Evolutionary conservation across 1,140 invertebrate genomes (phyloP).

Genomic region (Eumeta japonica): DNA sequence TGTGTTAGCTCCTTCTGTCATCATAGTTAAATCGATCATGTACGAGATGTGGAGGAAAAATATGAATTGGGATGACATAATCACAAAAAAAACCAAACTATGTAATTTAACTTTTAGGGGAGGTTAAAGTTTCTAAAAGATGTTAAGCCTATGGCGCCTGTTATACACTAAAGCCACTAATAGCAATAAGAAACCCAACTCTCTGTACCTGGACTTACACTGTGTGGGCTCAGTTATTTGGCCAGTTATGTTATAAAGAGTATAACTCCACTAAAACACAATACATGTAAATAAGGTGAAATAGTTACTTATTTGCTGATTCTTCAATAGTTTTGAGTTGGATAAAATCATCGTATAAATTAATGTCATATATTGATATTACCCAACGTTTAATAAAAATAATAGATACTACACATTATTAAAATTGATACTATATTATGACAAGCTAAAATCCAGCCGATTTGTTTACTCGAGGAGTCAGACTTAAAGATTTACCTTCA

Average conservation of each 20-base stretch:
- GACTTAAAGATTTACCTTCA: neutral
- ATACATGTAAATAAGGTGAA: slow-evolving; percentile 5
- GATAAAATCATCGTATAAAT: too few relatives aligned
- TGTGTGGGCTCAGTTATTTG: slow-evolving; percentile 7
- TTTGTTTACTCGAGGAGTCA: slow-evolving; percentile 5
- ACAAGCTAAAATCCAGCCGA: slow-evolving; percentile 8
- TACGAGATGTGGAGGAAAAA: slow-evolving; percentile 33
- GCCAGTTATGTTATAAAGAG: neutral
- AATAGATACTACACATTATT: slow-evolving; percentile 1
- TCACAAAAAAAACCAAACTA: slow-evolving; percentile 15
- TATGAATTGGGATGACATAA: slow-evolving; percentile 30
- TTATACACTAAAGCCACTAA: slow-evolving; percentile 9
- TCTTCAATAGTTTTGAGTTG: slow-evolving; percentile 4
- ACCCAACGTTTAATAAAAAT: slow-evolving; percentile 8
- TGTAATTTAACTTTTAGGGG: slow-evolving; percentile 12
- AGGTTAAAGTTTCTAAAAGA: slow-evolving; percentile 5
- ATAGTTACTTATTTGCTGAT: slow-evolving; percentile 7
- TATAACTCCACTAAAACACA: neutral
- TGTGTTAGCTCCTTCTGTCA: slow-evolving; percentile 24
- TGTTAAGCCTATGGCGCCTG: slow-evolving; percentile 26
- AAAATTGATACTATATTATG: slow-evolving; percentile 7
- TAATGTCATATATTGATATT: slow-evolving; percentile 5
- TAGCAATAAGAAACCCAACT: slow-evolving; percentile 6
- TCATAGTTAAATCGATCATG: slow-evolving; percentile 34
- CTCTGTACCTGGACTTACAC: slow-evolving; percentile 8